Evolutionary conservation across 2,797 vertebrate species (phyloP).

Genomic region (Falco peregrinus): DNA sequence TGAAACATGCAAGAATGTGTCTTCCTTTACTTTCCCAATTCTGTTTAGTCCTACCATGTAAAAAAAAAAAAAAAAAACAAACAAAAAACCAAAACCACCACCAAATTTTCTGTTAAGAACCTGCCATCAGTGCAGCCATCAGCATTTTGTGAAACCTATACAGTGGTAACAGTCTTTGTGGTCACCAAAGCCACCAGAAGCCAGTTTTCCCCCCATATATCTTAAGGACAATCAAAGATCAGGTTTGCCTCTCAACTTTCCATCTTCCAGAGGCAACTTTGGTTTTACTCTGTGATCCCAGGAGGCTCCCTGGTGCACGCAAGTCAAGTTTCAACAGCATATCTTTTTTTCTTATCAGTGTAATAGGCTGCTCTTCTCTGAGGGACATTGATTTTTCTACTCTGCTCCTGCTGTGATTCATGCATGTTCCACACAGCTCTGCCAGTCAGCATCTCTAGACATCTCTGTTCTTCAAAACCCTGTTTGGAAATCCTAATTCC

Average conservation of each 20-base stretch:
- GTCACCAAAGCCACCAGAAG: background rate
- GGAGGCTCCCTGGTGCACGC: background rate
- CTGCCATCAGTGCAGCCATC: background rate
- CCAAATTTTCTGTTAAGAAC: background rate
- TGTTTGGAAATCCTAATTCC: background rate
- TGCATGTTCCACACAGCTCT: background rate
- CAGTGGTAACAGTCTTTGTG: background rate
- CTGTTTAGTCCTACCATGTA: background rate
- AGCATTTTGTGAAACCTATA: background rate
- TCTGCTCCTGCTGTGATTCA: background rate
- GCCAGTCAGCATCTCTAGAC: background rate
- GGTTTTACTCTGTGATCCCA: background rate
- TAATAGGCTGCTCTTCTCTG: background rate
- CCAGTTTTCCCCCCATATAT: background rate
- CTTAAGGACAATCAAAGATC: background rate
- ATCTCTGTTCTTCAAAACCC: background rate
- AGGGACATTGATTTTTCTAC: background rate
- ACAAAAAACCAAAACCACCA: no score
- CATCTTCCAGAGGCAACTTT: background rate
- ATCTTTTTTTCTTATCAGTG: background rate
- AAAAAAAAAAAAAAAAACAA: no score
- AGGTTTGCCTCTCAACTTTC: background rate
- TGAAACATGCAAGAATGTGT: background rate
- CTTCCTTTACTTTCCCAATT: background rate
- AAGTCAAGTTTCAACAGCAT: background rate